These are phyloP conservation scores for Oryctes rhinoceros DNA, from an alignment of 1,140 invertebrate genomes.

Conservation along the genomic window DNA sequence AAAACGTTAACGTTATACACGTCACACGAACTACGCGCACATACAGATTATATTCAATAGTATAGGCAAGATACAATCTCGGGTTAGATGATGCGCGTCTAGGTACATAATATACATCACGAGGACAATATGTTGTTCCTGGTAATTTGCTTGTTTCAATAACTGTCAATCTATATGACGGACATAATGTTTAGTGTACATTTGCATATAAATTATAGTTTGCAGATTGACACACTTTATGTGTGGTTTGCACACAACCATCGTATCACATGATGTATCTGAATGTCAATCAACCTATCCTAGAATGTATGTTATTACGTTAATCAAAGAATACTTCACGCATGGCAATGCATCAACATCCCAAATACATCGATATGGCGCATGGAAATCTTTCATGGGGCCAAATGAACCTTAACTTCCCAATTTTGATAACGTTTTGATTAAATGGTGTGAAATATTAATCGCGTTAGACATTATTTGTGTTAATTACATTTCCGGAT, in stretches of 20 bases:
- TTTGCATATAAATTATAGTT: constrained; percentile 37
- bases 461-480: no score
- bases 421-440: background rate
- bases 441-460: background rate
- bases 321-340: constrained; percentile 2
- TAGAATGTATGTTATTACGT: background rate
- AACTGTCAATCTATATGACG: constrained; percentile 34
- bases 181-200: constrained; percentile 30
- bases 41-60: background rate
- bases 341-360: background rate
- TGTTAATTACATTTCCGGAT: no score
- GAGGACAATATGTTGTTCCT: background rate
- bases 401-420: background rate
- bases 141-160: constrained; percentile 36
- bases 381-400: no score
- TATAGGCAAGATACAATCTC: background rate
- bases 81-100: background rate
- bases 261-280: background rate
- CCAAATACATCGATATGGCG: no score
- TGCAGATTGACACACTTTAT: constrained; percentile 32
- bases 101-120: constrained; percentile 3
- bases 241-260: constrained; percentile 26
- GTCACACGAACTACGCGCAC: no score
- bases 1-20: no score
- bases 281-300: constrained; percentile 13